Base-by-base conservation (phyloP, 2,888 invertebrate genomes). In the Pilophorus perplexus region DNA sequence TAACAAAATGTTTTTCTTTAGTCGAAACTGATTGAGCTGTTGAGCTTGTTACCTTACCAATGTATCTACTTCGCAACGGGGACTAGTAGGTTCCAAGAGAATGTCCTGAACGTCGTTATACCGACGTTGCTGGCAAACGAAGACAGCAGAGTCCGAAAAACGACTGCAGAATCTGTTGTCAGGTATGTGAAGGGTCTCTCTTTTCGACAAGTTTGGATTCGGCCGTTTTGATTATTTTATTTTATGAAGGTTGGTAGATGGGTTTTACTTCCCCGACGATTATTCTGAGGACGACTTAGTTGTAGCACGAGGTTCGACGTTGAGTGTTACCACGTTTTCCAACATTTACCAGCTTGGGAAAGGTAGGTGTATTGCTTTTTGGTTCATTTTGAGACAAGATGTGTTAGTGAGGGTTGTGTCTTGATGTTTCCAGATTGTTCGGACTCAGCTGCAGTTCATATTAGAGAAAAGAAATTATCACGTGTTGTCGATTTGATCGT, bases 121-220 rank as follows among this genome's bases (percentile, higher is more conserved):
- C 78, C 87, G 16, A 78, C 81, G 20, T n/a, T 66, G 6, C 76
- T 92, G 1, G 82, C 82, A 4, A 90, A 91, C 76, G 86, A 87
- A 70, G 92, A 93, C 76, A 83, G 83, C 64, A 81, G 90, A 75
- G 90, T 93, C 0, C 80, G 93, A 67, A 81, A 82, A 67, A 85
- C 89, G 1, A 85, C 90, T 0, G 82, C 88, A 0, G 79, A 81
- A 48, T 82, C 88, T 2, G 81, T 92, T 64, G 79, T 83, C 42
- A 83, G 78, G 87, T 87, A 77, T 77, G 78, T 73, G 23, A 33
- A 8, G 33, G 6, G 12, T 33, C 40, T 14, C 40, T 8, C 6
- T 20, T 54, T 23, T 25, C 8, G n/a, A 23, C 6, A 54, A 12
- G 6, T 8, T 33, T n/a, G n/a, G n/a, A n/a, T n/a, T n/a, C n/a